Conservation (phyloP, 2,888 invertebrate genomes). For the Liposcelis brunnea region DNA sequence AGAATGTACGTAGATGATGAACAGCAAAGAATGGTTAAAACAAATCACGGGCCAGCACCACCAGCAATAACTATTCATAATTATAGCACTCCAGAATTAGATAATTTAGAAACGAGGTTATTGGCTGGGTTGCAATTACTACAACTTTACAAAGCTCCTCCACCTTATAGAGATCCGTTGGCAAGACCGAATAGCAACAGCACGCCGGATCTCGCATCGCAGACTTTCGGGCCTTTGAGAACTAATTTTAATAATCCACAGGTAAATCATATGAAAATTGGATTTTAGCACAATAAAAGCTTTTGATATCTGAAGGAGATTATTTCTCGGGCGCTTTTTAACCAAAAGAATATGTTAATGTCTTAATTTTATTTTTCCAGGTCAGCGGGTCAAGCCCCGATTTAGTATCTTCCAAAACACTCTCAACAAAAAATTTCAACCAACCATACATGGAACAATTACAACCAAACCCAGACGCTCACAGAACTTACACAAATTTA, state of each 20-base stretch:
- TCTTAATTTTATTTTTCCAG: constrained; percentile 14
- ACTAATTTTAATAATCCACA: constrained; percentile 18
- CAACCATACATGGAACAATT: constrained; percentile 16
- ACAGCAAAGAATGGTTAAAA: constrained; percentile 12
- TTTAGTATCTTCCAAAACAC: constrained; percentile 52
- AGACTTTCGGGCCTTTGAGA: constrained; percentile 18
- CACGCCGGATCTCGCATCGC: constrained; percentile 58
- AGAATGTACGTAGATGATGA: constrained; percentile 14
- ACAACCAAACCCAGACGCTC: constrained; percentile 32
- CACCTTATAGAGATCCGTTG: constrained; percentile 50
- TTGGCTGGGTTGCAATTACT: constrained; percentile 37
- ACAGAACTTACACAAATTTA: constrained; percentile 57
- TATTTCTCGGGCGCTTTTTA: no score
- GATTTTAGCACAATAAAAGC: not conserved
- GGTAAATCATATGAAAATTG: constrained; percentile 13
- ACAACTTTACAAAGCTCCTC: constrained; percentile 65
- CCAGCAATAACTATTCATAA: constrained; percentile 18
- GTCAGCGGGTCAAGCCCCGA: constrained; percentile 54
- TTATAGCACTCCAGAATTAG: constrained; percentile 22
- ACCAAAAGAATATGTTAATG: no score
- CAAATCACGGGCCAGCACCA: not conserved
- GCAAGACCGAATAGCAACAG: constrained; percentile 64
- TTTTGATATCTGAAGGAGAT: not conserved
- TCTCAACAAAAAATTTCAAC: constrained; percentile 19
- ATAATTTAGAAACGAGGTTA: constrained; percentile 19